phyloP scores from a whole-genome alignment of 2,888 invertebrate species.

The Cheilosia grossa region DNA sequence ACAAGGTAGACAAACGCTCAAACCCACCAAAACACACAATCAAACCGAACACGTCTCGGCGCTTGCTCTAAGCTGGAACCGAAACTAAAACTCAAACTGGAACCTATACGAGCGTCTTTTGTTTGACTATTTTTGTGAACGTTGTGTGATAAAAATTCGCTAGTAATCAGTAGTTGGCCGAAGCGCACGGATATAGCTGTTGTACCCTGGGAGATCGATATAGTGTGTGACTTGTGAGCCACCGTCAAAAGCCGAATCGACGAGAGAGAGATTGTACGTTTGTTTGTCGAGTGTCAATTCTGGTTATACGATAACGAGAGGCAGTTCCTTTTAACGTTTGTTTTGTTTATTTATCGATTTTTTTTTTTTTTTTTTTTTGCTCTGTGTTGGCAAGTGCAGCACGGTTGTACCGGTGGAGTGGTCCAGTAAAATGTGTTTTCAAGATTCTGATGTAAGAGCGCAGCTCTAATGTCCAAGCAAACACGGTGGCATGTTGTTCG shows the following conservation, averaged over 20 bases:
- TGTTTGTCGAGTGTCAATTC: conserved; percentile 46
- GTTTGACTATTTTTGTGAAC: conserved; percentile 76
- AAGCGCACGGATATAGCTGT: conserved; percentile 80
- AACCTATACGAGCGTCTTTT: conserved; percentile 58
- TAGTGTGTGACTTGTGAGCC: conserved; percentile 32
- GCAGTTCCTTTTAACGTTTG: conserved; percentile 18
- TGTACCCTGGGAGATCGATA: conserved; percentile 74
- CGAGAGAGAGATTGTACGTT: conserved; percentile 64
- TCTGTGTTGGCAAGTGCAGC: conserved; percentile 26
- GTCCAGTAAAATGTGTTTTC: conserved; percentile 17
- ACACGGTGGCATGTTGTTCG: conserved; percentile 35
- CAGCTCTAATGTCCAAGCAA: conserved; percentile 40
- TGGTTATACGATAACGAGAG: conserved; percentile 16
- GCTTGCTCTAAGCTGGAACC: conserved; percentile 21
- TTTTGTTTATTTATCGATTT: conserved; percentile 28
- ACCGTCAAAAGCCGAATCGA: conserved; percentile 49
- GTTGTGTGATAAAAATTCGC: conserved; percentile 83
- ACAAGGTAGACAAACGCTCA: conserved; percentile 75
- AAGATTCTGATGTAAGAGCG: conserved; percentile 36
- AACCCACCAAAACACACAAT: conserved; percentile 68
- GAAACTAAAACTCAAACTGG: conserved; percentile 26
- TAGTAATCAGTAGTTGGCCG: conserved; percentile 83
- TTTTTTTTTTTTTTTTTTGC: not conserved
- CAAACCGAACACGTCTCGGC: conserved; percentile 46
- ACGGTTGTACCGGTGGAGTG: conserved; percentile 6